Conservation (phyloP, 2,113 vertebrate genomes). For the Oryzias javanicus region DNA sequence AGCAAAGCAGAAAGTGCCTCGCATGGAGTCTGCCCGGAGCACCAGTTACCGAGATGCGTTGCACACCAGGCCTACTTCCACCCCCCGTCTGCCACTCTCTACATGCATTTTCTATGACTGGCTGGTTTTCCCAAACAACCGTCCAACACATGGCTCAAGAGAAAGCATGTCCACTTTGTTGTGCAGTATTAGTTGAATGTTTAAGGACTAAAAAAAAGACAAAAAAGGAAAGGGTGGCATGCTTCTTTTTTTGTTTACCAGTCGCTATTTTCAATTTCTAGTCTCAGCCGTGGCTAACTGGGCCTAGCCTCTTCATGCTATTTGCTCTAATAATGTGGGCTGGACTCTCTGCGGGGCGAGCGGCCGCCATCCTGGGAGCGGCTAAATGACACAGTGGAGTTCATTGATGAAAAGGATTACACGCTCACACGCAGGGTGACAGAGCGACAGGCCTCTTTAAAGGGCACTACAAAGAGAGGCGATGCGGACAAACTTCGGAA, state of each 20-base stretch:
- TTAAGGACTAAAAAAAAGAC: constrained; percentile 29
- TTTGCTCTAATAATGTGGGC: constrained; percentile 74
- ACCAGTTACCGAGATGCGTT: constrained; percentile 48
- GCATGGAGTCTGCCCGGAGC: constrained; percentile 54
- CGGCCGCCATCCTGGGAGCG: constrained; percentile 64
- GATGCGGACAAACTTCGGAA: constrained; percentile 36
- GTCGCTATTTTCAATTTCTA: constrained; percentile 72
- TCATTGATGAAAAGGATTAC: constrained; percentile 76
- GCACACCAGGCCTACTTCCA: constrained; percentile 31
- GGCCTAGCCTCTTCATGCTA: constrained; percentile 62
- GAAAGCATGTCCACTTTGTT: constrained; percentile 28
- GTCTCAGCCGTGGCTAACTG: constrained; percentile 68
- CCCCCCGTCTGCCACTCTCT: constrained; percentile 35
- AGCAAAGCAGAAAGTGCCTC: constrained; percentile 65
- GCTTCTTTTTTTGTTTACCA: constrained; percentile 71
- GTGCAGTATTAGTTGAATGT: constrained; percentile 59
- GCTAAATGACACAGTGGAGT: constrained; percentile 74
- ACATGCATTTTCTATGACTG: constrained; percentile 71
- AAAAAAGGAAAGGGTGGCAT: not conserved
- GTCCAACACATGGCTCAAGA: constrained; percentile 21
- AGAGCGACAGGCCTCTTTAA: constrained; percentile 46
- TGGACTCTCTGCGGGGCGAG: constrained; percentile 65
- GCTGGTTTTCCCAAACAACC: constrained; percentile 61
- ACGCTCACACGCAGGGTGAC: constrained; percentile 48
- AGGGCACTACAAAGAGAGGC: constrained; percentile 59